These are phyloP conservation scores for Donacobius atricapilla DNA, from an alignment of 2,113 vertebrate genomes.

Conservation along the genomic window DNA sequence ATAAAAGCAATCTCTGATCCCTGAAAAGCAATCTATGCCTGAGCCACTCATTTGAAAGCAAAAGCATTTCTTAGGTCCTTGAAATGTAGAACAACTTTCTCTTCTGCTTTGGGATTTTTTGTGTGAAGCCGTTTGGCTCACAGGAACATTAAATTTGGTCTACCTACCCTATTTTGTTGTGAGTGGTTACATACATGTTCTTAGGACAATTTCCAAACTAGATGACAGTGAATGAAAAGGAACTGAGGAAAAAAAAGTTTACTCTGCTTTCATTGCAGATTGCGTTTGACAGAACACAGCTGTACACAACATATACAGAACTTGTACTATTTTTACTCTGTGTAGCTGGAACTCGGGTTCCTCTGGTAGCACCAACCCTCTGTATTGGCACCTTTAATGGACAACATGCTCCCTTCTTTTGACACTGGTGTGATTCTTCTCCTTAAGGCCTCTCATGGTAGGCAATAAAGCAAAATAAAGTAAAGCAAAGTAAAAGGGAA, in stretches of 20 bases:
- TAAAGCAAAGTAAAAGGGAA: background rate
- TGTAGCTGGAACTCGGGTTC: background rate
- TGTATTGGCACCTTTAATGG: too few species aligned
- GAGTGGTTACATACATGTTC: background rate
- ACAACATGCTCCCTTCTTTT: background rate
- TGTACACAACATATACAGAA: background rate
- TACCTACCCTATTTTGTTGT: background rate
- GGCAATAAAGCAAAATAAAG: background rate
- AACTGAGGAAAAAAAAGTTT: background rate
- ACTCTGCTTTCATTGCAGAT: background rate
- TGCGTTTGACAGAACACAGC: background rate
- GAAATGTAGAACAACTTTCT: background rate
- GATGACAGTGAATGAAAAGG: background rate
- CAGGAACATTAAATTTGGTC: background rate
- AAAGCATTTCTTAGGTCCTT: background rate
- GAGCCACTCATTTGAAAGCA: slow-evolving; percentile 21
- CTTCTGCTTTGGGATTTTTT: background rate
- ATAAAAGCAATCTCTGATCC: slow-evolving; percentile 59
- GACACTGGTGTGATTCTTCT: background rate
- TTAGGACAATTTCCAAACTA: background rate
- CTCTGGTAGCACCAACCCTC: background rate
- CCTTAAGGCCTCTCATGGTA: background rate
- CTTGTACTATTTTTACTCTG: background rate
- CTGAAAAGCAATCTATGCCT: slow-evolving; percentile 47
- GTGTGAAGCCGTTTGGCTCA: background rate